Conservation (phyloP, 2,113 vertebrate species). For the Guaruba guarouba region DNA sequence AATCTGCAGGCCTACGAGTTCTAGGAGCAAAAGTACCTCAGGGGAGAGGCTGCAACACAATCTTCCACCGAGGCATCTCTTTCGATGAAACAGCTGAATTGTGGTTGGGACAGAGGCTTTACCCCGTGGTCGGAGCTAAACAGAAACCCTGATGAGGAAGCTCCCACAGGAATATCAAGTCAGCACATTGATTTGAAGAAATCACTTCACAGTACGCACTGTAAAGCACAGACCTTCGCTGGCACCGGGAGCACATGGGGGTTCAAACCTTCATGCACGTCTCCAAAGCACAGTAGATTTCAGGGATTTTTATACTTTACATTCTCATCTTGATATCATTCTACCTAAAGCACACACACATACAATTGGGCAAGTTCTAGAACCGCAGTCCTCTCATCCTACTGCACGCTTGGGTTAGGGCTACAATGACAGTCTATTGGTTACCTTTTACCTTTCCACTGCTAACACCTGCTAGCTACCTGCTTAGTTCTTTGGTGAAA, state of each 20-base stretch:
- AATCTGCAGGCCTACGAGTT: neutral
- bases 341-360: neutral
- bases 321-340: neutral
- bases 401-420: neutral
- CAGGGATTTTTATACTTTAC: neutral
- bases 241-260: neutral
- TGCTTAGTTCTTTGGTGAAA: neutral
- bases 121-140: neutral
- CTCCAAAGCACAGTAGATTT: neutral
- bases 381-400: neutral
- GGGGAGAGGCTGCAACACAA: neutral
- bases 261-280: neutral
- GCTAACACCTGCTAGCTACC: neutral
- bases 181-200: neutral
- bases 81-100: neutral
- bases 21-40: neutral
- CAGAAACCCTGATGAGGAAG: neutral
- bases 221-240: neutral
- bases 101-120: neutral
- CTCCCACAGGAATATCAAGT: neutral
- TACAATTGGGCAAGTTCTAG: neutral
- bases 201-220: neutral
- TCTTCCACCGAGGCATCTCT: neutral
- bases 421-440: neutral
- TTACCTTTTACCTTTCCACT: neutral